Base-by-base conservation (phyloP, 2,888 invertebrate genomes). In the Tiliacea aurago region DNA sequence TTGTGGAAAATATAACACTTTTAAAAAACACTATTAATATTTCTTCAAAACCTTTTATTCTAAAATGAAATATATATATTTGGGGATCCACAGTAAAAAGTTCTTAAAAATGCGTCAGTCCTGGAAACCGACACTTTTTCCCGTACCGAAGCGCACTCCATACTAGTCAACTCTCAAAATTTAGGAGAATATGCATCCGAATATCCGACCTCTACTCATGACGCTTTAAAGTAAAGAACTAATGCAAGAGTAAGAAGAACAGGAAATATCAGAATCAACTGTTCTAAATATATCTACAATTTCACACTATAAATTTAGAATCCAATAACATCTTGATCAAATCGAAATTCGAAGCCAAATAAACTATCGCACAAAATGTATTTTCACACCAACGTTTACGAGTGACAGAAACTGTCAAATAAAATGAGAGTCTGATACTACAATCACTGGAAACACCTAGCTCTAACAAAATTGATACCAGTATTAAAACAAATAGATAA, bases 401-500 rank as follows among this genome's bases (percentile, higher is more conserved):
- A 69, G 20, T 61, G 67, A 82, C 78, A 49, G 67, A 43, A 81
- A 67, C 70, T 78, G 83, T 74, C 81, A 80, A 56, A 81, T 73
- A 63, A 81, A 73, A 81, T 70, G 69, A 69, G 49, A 73, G 47
- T 49, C 23, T n/a, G 69, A 80, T 80, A 76, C 45, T 45, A 59
- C 69, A 77, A 55, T 73, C 78, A 70, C 37, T 28, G 18, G 63
- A 23, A 73, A 77, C 81, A 81, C 81, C 73, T 47, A 59, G 64
- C 58, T 61, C 53, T 65, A 80, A 77, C 83, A 84, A 83, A 84
- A 84, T 62, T 75, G 71, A 83, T 84, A 83, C 66, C 45, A 65
- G 73, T 81, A 83, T 83, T 86, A 80, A 82, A 84, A 85, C 69
- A 83, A 89, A 88, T 89, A 88, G 83, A 86, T 88, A 88, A 86